Base-by-base conservation (phyloP, 2,113 vertebrate species). In the Ranitomeya imitator region DNA sequence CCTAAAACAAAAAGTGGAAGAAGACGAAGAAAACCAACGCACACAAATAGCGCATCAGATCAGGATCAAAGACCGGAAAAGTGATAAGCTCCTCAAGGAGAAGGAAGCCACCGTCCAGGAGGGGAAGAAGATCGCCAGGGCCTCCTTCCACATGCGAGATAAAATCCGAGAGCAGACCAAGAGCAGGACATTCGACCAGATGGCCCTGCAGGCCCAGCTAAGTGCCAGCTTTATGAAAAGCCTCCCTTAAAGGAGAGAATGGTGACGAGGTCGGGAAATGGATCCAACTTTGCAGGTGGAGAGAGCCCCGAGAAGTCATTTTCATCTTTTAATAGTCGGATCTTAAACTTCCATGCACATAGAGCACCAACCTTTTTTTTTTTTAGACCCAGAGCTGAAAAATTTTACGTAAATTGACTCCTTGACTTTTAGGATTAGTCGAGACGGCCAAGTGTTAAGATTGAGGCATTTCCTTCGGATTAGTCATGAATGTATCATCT, bases 81-180 rank as follows among this genome's bases (percentile, higher is more conserved):
- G 91, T 52, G 92, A 94, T 89, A 91, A 90, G 88, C 90, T 96
- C 74, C 89, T 88, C 14, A 89, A 69, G n/a, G 92, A 93, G 65
- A 92, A 92, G 5, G 93, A 94, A 13, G 92, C 93, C 51, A 86
- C 91, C 0, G 92, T 92, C 37, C 92, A 94, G 90, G 93, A 93
- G 80, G 93, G 93, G 4, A 93, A 91, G 10, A 93, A 90, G 83
- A 90, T 90, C 84, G 92, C 93, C 0, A 69, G 61, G 12, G 92
- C 94, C 78, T 94, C 94, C 71, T 94, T 92, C 86, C 91, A 93
- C 60, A 89, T 95, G 92, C 93, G 94, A 89, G 94, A 96, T 52
- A 61, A 88, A 8, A 92, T 91, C 81, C 92, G 92, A 57, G 90
- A 93, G 84, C 91, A 92, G 51, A 94, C 89, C 0, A 59, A 78